A percentile compares a stretch with the other conserved stretches of the same genome.
Conservation (phyloP, 2,113 vertebrate species). For the Sitta europaea region DNA sequence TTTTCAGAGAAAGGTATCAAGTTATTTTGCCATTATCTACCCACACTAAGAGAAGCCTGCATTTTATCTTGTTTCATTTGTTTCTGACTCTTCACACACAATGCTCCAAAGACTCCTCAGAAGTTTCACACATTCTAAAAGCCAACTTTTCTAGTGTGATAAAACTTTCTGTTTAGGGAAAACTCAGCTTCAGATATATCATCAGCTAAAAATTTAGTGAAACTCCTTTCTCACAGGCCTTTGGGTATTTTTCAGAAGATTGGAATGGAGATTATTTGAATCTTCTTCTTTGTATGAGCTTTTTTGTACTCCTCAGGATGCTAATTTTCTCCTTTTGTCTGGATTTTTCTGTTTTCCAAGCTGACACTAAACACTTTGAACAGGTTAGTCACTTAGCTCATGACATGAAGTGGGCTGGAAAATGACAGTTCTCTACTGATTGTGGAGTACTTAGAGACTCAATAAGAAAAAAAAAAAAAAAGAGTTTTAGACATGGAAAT, state of each 20-base stretch:
- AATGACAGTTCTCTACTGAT: constrained; percentile 38
- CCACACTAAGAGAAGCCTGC: not conserved
- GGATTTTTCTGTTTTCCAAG: constrained; percentile 16
- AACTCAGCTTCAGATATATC: not conserved
- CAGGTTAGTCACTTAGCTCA: constrained; percentile 36
- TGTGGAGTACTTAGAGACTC: not conserved
- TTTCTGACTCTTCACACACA: not conserved
- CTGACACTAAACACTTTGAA: constrained; percentile 10
- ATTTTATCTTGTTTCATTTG: not conserved
- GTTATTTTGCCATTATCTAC: not conserved
- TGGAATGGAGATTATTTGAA: not conserved
- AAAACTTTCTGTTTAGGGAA: not conserved
- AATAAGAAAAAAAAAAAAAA: not conserved
- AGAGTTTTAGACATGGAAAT: not conserved
- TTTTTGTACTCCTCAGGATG: not conserved
- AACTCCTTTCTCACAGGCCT: not conserved
- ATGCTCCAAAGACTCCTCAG: not conserved
- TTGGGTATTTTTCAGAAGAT: not conserved
- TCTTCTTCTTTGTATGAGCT: not conserved
- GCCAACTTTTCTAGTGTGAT: not conserved
- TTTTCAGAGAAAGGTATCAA: not conserved
- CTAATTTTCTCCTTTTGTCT: constrained; percentile 1
- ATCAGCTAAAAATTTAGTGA: not conserved
- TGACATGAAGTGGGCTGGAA: constrained; percentile 36
- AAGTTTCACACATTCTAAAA: not conserved